Percentiles rank a stretch among this genome's conserved stretches.
phyloP scores from a whole-genome alignment of 1,140 invertebrate species.

The Ladona fulva region DNA sequence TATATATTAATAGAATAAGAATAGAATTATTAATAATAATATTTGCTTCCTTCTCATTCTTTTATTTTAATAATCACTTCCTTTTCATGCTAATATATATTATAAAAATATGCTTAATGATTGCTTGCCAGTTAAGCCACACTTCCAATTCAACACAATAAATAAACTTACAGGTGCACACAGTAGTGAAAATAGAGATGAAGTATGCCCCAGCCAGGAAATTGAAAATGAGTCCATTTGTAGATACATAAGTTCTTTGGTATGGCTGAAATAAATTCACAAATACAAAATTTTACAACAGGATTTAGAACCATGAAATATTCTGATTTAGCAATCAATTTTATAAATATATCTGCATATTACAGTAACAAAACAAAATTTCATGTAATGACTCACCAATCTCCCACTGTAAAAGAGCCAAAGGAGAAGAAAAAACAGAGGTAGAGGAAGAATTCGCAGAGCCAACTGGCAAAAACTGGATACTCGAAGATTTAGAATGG shows the following conservation, averaged over 20 bases:
- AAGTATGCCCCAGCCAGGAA: slow-evolving; percentile 67
- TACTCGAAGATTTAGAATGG: slow-evolving; percentile 66
- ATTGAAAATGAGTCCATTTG: slow-evolving; percentile 74
- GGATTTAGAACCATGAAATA: too few relatives aligned
- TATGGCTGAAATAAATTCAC: slow-evolving; percentile 47
- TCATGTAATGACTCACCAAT: slow-evolving; percentile 37
- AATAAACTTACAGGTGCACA: slow-evolving; percentile 60
- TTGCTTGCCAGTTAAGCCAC: too few relatives aligned
- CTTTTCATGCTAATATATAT: too few relatives aligned
- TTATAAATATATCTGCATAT: too few relatives aligned
- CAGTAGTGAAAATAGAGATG: slow-evolving; percentile 67
- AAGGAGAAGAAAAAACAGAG: slow-evolving; percentile 64
- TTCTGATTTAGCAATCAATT: too few relatives aligned
- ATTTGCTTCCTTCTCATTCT: too few relatives aligned
- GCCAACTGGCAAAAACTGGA: slow-evolving; percentile 62
- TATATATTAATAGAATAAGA: too few relatives aligned
- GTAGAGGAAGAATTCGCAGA: slow-evolving; percentile 61
- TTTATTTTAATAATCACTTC: too few relatives aligned
- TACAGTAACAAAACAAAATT: not conserved
- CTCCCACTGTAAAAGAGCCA: slow-evolving; percentile 72
- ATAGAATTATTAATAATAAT: too few relatives aligned
- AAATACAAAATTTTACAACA: too few relatives aligned
- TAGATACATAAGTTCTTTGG: slow-evolving; percentile 63
- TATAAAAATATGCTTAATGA: too few relatives aligned
- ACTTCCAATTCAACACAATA: slow-evolving; percentile 3